A percentile compares a stretch with the other conserved stretches of the same genome.
phyloP scores from a whole-genome alignment of 2,888 invertebrate genomes.

The Tortricodes alternella region DNA sequence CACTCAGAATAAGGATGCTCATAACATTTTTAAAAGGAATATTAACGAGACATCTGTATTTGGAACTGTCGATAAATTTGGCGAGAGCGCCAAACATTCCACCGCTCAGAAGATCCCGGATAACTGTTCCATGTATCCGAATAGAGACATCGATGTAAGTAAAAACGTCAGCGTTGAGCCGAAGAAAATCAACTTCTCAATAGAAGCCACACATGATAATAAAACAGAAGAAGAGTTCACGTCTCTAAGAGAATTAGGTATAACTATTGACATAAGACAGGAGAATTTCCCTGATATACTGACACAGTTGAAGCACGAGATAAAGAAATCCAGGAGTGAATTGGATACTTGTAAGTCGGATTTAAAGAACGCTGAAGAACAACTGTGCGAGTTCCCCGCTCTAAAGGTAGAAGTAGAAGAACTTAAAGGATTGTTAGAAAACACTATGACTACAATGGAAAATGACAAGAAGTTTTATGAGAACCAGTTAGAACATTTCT shows the following conservation, averaged over 20 bases:
- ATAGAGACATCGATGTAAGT: slow-evolving; percentile 64
- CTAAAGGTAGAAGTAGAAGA: slow-evolving; percentile 76
- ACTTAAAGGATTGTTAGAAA: slow-evolving; percentile 71
- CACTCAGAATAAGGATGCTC: slow-evolving; percentile 61
- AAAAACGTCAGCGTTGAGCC: slow-evolving; percentile 70
- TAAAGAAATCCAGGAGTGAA: slow-evolving; percentile 80
- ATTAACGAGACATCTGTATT: slow-evolving; percentile 73
- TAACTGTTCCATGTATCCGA: slow-evolving; percentile 77
- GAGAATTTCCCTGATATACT: slow-evolving; percentile 74
- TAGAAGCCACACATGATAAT: slow-evolving; percentile 63
- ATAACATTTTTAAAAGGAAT: slow-evolving; percentile 65
- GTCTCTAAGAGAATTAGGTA: slow-evolving; percentile 79
- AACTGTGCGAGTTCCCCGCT: slow-evolving; percentile 77
- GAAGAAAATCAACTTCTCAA: slow-evolving; percentile 73
- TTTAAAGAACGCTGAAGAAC: slow-evolving; percentile 79
- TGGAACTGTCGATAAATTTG: slow-evolving; percentile 52
- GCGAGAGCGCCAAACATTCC: slow-evolving; percentile 50
- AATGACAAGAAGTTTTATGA: slow-evolving; percentile 82
- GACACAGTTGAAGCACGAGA: slow-evolving; percentile 75
- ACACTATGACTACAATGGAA: slow-evolving; percentile 76
- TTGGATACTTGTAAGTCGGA: slow-evolving; percentile 80
- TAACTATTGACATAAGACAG: slow-evolving; percentile 70
- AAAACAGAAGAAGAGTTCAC: slow-evolving; percentile 69
- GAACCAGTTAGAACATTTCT: slow-evolving; percentile 78
- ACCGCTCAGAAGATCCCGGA: slow-evolving; percentile 64